Percentiles rank a stretch among this genome's conserved stretches.
Conservation (phyloP, 1,140 invertebrate species). For the Drosophila suzukii region DNA sequence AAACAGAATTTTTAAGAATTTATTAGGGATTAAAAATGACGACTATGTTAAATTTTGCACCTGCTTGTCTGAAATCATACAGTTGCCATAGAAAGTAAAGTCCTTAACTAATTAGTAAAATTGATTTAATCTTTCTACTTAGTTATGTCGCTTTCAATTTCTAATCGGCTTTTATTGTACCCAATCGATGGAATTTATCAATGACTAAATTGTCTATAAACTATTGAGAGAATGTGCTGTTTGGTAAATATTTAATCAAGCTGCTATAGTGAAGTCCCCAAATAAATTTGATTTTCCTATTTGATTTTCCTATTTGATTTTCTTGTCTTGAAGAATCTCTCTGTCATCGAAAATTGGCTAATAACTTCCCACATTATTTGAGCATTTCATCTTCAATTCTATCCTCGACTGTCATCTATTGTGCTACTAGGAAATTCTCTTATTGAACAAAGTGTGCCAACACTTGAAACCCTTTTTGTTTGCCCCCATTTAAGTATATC, state of each 20-base stretch:
- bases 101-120: neutral
- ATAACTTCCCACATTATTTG: slow-evolving; percentile 36
- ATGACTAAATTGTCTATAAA: neutral
- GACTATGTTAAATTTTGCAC: too few species aligned
- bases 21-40: too few species aligned
- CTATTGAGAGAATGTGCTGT: neutral
- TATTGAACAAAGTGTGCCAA: slow-evolving; percentile 23
- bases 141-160: too few species aligned
- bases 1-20: too few species aligned
- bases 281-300: neutral
- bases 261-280: neutral
- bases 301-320: neutral
- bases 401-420: slow-evolving; percentile 23
- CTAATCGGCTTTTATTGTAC: neutral
- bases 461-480: slow-evolving; percentile 52
- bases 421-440: slow-evolving; percentile 10
- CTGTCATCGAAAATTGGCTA: slow-evolving; percentile 25
- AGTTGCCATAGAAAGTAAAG: neutral
- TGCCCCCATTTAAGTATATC: slow-evolving; percentile 20
- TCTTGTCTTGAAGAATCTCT: slow-evolving; percentile 3
- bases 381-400: slow-evolving; percentile 21
- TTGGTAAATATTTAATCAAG: neutral
- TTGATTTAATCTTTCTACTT: neutral
- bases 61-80: too few species aligned
- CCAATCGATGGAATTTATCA: neutral